phyloP scores from a whole-genome alignment of 2,888 invertebrate species.

The Orchesellides sinensis region DNA sequence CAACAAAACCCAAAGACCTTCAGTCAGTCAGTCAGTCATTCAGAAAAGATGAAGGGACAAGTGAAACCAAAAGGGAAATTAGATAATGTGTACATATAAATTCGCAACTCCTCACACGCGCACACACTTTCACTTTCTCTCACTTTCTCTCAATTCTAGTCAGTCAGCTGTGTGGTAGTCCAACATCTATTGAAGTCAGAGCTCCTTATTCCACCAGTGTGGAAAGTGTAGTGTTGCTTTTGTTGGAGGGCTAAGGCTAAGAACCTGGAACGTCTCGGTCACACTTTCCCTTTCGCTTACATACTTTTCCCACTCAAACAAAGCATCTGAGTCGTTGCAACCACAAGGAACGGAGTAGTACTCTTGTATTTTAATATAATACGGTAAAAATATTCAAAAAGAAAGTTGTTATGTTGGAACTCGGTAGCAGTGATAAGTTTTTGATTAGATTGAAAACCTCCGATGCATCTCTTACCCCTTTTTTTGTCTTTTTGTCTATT shows the following conservation, averaged over 20 bases:
- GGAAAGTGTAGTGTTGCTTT: not conserved
- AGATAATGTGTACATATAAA: slow-evolving; percentile 41
- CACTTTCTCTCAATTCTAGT: not conserved
- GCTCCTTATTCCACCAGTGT: not conserved
- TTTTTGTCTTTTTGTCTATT: too few relatives aligned
- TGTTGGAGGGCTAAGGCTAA: not conserved
- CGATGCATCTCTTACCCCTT: too few relatives aligned
- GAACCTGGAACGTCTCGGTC: not conserved
- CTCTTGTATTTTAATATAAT: too few relatives aligned
- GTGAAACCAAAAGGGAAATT: slow-evolving; percentile 61
- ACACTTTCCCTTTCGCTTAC: not conserved
- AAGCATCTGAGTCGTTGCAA: too few relatives aligned
- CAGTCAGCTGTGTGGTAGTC: slow-evolving; percentile 41
- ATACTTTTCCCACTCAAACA: too few relatives aligned
- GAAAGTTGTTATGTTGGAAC: too few relatives aligned
- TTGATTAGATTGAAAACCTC: too few relatives aligned
- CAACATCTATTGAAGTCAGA: not conserved
- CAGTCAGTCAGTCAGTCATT: slow-evolving; percentile 27
- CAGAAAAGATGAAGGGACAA: slow-evolving; percentile 61
- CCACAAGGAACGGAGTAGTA: too few relatives aligned
- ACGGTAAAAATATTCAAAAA: too few relatives aligned
- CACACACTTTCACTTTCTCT: not conserved
- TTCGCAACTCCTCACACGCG: slow-evolving; percentile 31
- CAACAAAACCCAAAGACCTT: not conserved
- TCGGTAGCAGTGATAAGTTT: too few relatives aligned